Percentiles rank a stretch among this genome's conserved stretches.
phyloP scores from a whole-genome alignment of 2,797 vertebrate genomes.

The Semotilus atromaculatus region DNA sequence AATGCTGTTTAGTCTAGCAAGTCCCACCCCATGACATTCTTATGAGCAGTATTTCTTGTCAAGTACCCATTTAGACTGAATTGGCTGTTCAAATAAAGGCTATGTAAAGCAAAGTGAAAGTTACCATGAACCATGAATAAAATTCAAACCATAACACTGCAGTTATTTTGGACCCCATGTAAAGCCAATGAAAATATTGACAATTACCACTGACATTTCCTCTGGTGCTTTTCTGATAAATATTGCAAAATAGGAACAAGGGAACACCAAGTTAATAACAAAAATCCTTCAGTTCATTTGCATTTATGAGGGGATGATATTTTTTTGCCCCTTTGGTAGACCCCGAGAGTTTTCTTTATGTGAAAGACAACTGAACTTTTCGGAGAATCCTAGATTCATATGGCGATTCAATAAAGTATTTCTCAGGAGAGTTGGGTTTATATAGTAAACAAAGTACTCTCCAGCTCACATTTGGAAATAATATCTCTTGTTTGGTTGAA shows the following conservation, averaged over 20 bases:
- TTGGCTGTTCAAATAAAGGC: not conserved
- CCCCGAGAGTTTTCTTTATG: not conserved
- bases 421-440: constrained; percentile 13
- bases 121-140: constrained; percentile 8
- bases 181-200: constrained; percentile 36
- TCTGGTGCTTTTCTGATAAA: constrained; percentile 24
- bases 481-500: constrained; percentile 37
- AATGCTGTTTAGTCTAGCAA: not conserved
- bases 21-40: not conserved
- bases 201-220: constrained; percentile 14
- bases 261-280: constrained; percentile 35
- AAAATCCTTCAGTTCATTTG: constrained; percentile 43
- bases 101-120: constrained; percentile 36
- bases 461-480: constrained; percentile 29
- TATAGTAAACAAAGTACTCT: not conserved
- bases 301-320: constrained; percentile 17
- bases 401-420: not conserved
- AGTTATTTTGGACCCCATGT: constrained; percentile 4
- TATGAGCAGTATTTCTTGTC: not conserved
- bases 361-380: constrained; percentile 13
- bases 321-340: not conserved
- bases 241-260: constrained; percentile 41
- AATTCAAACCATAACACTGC: constrained; percentile 10
- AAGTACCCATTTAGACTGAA: constrained; percentile 1
- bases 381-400: constrained; percentile 31